These are phyloP conservation scores for Tenodera sinensis DNA, from an alignment of 2,888 invertebrate genomes.

Conservation along the genomic window DNA sequence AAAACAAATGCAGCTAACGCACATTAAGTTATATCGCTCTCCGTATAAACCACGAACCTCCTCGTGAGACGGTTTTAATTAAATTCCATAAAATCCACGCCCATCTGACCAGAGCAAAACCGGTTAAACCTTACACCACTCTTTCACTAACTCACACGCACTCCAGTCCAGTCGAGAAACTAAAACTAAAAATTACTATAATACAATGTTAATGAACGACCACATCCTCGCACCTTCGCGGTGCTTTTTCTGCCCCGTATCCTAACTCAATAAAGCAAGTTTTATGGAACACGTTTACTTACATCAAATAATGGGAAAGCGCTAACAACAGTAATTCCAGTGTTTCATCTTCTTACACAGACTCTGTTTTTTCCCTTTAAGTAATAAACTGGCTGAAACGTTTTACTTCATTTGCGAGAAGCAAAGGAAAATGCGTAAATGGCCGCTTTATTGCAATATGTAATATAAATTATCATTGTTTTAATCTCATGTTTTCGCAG, in stretches of 20 bases:
- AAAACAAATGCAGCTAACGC: not conserved
- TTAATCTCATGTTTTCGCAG: no score
- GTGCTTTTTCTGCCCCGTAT: not conserved
- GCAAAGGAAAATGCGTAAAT: not conserved
- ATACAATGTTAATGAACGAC: conserved; percentile 7
- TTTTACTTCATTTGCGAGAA: not conserved
- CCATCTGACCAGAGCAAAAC: not conserved
- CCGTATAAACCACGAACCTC: no score
- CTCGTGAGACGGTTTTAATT: not conserved
- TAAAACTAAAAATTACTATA: conserved; percentile 10
- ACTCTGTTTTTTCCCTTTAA: not conserved
- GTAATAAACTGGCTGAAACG: not conserved
- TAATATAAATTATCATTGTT: no score
- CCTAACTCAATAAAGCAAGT: conserved; percentile 2
- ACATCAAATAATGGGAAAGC: not conserved
- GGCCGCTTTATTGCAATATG: not conserved
- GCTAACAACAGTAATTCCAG: not conserved
- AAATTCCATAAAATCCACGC: not conserved
- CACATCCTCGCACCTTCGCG: not conserved
- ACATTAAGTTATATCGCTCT: not conserved
- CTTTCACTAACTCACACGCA: not conserved
- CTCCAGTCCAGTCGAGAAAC: not conserved
- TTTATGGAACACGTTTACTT: conserved; percentile 6
- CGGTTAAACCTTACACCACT: not conserved
- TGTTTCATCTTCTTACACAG: not conserved